These are phyloP conservation scores for Scleropages formosus DNA, from an alignment of 2,797 vertebrate genomes.

Conservation along the genomic window DNA sequence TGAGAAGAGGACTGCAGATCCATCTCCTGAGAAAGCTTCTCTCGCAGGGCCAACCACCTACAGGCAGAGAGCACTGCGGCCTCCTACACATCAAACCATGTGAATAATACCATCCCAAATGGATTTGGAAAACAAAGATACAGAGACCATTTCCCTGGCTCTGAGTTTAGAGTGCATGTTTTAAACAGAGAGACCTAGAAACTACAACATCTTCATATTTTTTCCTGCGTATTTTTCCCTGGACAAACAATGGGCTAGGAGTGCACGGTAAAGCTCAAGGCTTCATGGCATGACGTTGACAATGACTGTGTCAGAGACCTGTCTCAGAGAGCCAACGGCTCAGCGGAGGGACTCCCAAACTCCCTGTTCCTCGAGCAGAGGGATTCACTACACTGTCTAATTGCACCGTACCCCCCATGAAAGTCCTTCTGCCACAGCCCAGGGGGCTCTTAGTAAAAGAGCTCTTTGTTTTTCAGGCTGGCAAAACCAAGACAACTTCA, in stretches of 20 bases:
- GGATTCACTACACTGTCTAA: background rate
- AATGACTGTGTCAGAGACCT: background rate
- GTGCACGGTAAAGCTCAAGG: too few species aligned
- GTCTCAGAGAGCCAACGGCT: background rate
- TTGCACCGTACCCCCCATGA: background rate
- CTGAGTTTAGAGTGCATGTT: too few species aligned
- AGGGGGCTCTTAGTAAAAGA: background rate
- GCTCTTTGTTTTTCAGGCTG: background rate
- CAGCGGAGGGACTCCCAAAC: background rate
- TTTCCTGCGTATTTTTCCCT: too few species aligned
- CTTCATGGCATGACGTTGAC: background rate
- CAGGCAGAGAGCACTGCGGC: background rate
- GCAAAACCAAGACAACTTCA: background rate
- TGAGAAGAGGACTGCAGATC: background rate
- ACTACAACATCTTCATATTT: too few species aligned
- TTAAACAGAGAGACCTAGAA: too few species aligned
- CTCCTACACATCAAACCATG: background rate
- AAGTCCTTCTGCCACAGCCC: background rate
- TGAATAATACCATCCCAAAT: background rate
- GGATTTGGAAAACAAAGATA: background rate
- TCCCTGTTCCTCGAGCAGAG: background rate
- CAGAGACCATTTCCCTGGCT: too few species aligned
- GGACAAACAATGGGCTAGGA: too few species aligned
- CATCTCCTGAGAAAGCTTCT: slow-evolving; percentile 5
- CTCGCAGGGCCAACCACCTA: background rate